phyloP scores from a whole-genome alignment of 2,113 vertebrate genomes.

The Anarrhichthys ocellatus region DNA sequence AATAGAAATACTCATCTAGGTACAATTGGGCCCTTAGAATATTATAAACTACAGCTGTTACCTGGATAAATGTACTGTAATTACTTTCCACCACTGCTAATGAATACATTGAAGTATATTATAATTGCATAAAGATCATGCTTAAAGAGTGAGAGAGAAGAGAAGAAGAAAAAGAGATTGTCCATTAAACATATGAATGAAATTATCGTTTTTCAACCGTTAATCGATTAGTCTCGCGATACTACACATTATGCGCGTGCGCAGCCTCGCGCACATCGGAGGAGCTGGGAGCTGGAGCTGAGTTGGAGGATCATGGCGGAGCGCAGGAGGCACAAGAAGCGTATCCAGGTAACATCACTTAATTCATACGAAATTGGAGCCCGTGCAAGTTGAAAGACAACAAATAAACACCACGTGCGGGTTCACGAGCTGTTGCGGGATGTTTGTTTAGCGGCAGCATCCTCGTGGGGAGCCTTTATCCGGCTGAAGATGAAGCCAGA shows the following conservation, averaged over 20 bases:
- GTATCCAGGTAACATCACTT: slow-evolving; percentile 90
- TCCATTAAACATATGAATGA: neutral
- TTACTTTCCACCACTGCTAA: neutral
- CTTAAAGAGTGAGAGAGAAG: neutral
- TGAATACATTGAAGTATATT: neutral
- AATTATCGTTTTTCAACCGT: neutral
- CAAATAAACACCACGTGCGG: neutral
- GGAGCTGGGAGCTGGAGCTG: slow-evolving; percentile 60
- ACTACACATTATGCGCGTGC: slow-evolving; percentile 20
- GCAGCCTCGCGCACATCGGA: slow-evolving; percentile 80
- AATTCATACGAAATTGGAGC: neutral
- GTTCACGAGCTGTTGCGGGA: neutral
- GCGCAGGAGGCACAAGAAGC: slow-evolving; percentile 96
- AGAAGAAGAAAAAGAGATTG: neutral
- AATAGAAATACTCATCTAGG: neutral
- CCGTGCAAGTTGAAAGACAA: rapidly evolving
- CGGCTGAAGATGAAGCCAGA: slow-evolving; percentile 23
- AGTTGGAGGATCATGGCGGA: slow-evolving; percentile 96
- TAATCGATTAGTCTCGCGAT: slow-evolving; percentile 65
- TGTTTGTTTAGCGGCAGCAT: neutral
- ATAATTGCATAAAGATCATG: neutral
- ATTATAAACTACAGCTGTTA: neutral
- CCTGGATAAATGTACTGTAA: neutral
- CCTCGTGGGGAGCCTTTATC: neutral
- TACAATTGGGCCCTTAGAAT: neutral